Evolutionary conservation across 2,888 invertebrate genomes (phyloP).

Genomic region (Danaus chrysippus): DNA sequence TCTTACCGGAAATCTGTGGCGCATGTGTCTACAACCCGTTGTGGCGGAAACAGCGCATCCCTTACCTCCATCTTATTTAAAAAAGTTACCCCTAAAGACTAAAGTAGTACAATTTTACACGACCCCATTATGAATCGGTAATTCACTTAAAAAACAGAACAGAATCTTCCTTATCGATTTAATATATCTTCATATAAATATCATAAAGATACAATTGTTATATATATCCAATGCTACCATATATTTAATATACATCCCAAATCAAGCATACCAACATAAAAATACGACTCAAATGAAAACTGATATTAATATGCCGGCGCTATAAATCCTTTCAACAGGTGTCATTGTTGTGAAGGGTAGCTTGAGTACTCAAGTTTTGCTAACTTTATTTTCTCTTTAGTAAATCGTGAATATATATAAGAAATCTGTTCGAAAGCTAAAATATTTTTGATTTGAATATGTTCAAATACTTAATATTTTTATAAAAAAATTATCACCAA

Average conservation of each 20-base stretch:
- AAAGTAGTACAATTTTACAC: constrained; percentile 27
- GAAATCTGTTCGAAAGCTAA: too few relatives aligned
- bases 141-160: too few relatives aligned
- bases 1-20: constrained; percentile 75
- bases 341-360: constrained; percentile 27
- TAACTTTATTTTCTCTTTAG: constrained; percentile 20
- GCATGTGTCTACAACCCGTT: constrained; percentile 71
- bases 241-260: not conserved
- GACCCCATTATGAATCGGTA: too few relatives aligned
- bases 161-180: not conserved
- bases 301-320: constrained; percentile 14
- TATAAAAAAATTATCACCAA: not conserved
- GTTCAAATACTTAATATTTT: not conserved
- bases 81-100: constrained; percentile 49
- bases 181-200: not conserved
- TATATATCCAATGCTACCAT: not conserved
- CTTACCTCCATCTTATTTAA: constrained; percentile 52
- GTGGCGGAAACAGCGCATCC: constrained; percentile 71
- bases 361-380: constrained; percentile 21
- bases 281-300: not conserved
- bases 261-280: constrained; percentile 3
- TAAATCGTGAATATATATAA: not conserved
- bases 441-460: not conserved
- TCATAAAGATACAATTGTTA: not conserved
- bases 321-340: constrained; percentile 30